Base-by-base conservation (phyloP, 1,140 invertebrate genomes). In the Drosophila parvula region DNA sequence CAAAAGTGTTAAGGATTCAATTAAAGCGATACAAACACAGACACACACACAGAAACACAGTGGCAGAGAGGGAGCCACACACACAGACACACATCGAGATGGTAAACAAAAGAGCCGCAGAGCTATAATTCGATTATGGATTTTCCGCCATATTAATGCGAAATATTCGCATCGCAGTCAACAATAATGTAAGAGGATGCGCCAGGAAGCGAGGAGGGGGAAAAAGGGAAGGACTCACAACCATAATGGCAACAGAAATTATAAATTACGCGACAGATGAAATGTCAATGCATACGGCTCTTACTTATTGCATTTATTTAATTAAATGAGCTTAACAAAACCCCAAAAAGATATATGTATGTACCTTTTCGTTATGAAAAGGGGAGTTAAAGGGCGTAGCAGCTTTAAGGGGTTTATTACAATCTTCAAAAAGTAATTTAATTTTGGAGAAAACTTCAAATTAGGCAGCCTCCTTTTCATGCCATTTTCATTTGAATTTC, bases 1-100 rank as follows among this genome's bases (percentile, higher is more conserved):
- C 84, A 89, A 88, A 89, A 88, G 84, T 88, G 84, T 88, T 88
- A 88, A 88, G 84, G 84, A 88, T 88, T 88, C 84, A 88, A 88
- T 88, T 88, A 88, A 88, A 88, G 80, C 80, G 80, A 84, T 89
- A 88, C 84, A 86, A 78, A 86, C 80, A 74, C 69, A 86, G 75
- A 74, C 69, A 81, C 65, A 38, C 62, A 60, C 57, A 70, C 44
- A 45, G 10, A 45, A 43, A 34, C 9, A 65, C 45, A 51, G 7
- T 30, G 5, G 44, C 7, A 34, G 5, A 5, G 11, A 12, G n/a
- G 18, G 53, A 79, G 11, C 22, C 12, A 48, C 30, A 73, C n/a
- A 30, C 45, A 76, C 18, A 30, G 41, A 76, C 18, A 36, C 43
- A 61, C 56, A 57, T 48, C 48, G 62, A 48, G 78, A 69, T 79